A percentile compares a stretch with the other conserved stretches of the same genome.
These are phyloP conservation scores for Tachina lurida DNA, from an alignment of 2,888 invertebrate genomes.

Conservation along the genomic window DNA sequence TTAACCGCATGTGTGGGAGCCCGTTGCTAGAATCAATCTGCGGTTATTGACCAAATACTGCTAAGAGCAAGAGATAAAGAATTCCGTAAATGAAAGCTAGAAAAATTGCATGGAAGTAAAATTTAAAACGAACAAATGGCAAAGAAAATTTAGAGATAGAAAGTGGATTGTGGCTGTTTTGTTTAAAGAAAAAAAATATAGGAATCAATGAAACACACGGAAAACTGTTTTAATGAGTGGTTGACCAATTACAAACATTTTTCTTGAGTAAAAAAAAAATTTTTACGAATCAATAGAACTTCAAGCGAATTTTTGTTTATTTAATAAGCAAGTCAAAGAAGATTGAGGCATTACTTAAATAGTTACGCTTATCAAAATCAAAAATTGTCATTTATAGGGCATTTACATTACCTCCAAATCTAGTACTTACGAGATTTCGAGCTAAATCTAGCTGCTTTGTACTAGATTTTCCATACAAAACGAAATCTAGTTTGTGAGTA, in stretches of 20 bases:
- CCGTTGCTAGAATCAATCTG: conserved; percentile 53
- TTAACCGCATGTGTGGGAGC: conserved; percentile 22
- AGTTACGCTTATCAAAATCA: too few relatives aligned
- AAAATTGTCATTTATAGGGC: too few relatives aligned
- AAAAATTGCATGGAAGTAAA: conserved; percentile 11
- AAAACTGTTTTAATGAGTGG: conserved; percentile 36
- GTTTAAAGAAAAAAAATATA: neutral
- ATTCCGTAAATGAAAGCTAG: neutral
- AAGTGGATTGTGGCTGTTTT: conserved; percentile 35
- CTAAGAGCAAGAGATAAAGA: neutral
- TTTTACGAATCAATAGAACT: neutral
- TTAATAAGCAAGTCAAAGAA: neutral
- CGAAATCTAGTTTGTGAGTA: too few relatives aligned
- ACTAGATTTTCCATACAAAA: too few relatives aligned
- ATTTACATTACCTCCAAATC: too few relatives aligned
- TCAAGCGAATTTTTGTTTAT: neutral
- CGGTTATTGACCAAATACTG: conserved; percentile 47
- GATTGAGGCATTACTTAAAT: too few relatives aligned
- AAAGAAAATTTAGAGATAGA: neutral
- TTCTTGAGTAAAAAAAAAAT: neutral
- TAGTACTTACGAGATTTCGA: too few relatives aligned
- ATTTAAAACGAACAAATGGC: neutral
- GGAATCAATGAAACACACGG: neutral
- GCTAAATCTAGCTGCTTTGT: too few relatives aligned
- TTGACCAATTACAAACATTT: neutral